These are phyloP conservation scores for Tursiops truncatus DNA, from an alignment of 2,113 vertebrate genomes.

Conservation along the genomic window DNA sequence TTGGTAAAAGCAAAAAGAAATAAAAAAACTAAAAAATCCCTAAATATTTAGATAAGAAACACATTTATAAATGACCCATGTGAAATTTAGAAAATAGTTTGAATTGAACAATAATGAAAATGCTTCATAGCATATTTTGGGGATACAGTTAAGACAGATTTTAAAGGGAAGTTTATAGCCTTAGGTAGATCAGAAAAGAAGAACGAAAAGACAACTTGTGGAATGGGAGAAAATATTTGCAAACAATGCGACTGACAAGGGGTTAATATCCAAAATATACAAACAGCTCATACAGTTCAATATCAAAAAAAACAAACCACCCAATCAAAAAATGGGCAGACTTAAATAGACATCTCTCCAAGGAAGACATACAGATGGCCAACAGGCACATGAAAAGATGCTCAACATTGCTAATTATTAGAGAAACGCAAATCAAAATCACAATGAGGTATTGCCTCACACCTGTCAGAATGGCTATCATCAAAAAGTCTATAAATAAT, in stretches of 20 bases:
- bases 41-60: neutral
- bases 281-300: neutral
- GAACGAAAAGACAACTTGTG: neutral
- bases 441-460: neutral
- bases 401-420: neutral
- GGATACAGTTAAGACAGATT: neutral
- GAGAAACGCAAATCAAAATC: neutral
- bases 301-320: neutral
- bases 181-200: slow-evolving; percentile 9
- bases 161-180: neutral
- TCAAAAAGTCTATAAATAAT: neutral
- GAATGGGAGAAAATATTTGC: neutral
- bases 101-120: neutral
- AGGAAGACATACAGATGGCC: neutral
- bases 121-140: neutral
- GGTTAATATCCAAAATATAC: neutral
- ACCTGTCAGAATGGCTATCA: neutral
- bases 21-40: neutral
- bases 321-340: neutral
- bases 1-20: neutral
- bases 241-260: neutral
- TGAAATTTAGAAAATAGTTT: neutral
- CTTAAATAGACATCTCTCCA: neutral
- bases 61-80: neutral
- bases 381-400: neutral